Base-by-base conservation (phyloP, 1,140 invertebrate genomes). In the Pachyrhynchus sulphureomaculatus region DNA sequence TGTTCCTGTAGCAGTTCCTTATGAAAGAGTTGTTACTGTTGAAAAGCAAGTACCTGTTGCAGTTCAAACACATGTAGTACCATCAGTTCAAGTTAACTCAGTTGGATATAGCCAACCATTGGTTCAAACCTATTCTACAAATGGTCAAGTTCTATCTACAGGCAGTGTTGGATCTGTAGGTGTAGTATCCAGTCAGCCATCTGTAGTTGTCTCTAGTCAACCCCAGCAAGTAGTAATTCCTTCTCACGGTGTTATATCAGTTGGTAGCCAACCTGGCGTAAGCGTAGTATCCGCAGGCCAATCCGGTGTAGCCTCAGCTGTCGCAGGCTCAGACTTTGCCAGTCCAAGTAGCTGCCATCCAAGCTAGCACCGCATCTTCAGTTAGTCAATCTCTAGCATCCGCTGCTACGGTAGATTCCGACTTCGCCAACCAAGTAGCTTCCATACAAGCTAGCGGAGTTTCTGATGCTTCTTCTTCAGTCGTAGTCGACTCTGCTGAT, bases 1-100 rank as follows among this genome's bases (percentile, higher is more conserved):
- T 37, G 52, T 67, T 15, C 65, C 57, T 17, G 60, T 63, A 17
- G 55, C 65, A 34, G 55, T 26, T 60, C 0, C 48, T 4, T 26
- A 26, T 8, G 60, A 62, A 10, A 21, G 52, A 18, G 18, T 55
- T 26, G 44, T 62, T 9, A 47, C 51, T 17, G 60, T 62, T 4
- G 60, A 62, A 13, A 42, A 42, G 17, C 60, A 54, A 26, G 48
- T 62, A 3, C 60, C 51, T 15, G 60, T 62, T 26, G 8, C 45
- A n/a, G 60, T 55, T 6, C 42, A 47, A 9, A 12, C 26, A 4
- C n/a, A 34, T 12, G 48, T 51, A 20, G 4, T 26, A 12, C 45
- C 45, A 48, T 24, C 45, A 2, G 9, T 54, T 9, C 53, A 55
- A 21, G 32, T 24, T 21, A 44, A 55, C 15, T 55, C 53, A 3